Base-by-base conservation (phyloP, 2,888 invertebrate genomes). In the Meliscaeva auricollis region DNA sequence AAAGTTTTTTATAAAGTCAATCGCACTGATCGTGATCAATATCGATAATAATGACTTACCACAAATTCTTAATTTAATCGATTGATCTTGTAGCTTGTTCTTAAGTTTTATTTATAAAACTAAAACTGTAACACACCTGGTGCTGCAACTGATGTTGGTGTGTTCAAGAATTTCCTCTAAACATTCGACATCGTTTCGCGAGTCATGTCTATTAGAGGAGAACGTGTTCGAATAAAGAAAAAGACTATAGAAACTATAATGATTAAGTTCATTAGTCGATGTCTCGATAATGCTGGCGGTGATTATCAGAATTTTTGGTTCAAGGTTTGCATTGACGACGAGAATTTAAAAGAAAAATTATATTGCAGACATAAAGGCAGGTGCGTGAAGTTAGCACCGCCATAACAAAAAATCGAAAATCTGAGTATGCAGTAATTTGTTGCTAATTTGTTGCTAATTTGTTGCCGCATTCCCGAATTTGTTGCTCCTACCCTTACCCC, bases 41-140 rank as follows among this genome's bases (percentile, higher is more conserved):
- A 35, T 17, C 2, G 41, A 38, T 26, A 35, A 17, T 17, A 58
- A 46, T 35, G 38, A 75, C 15, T 66, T 20, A 38, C 50, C 62
- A 52, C 50, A 50, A 52, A 52, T 41, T 74, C 20, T 22, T 66
- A 58, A 58, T 68, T 56, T 44, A 66, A 56, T 58, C 11, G 48
- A 41, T 46, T 4, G 8, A 52, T 13, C 9, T 52, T 52, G 1
- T 17, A 6, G 38, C 11, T 48, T 48, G 17, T 20, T 15, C 11
- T 56, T 6, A 35, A 56, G 35, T 56, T 56, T 38, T 60, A 41
- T 60, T 41, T 60, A 22, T 60, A 60, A 35, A 41, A 60, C 15
- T 35, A 4, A 56, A 56, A 44, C n/a, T 41, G 9, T 15, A 60
- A 64, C 76, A 64, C 76, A 81, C 76, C 81, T 76, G 76, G 50